These are phyloP conservation scores for Willowsia nigromaculata DNA, from an alignment of 2,888 invertebrate species.

Conservation along the genomic window DNA sequence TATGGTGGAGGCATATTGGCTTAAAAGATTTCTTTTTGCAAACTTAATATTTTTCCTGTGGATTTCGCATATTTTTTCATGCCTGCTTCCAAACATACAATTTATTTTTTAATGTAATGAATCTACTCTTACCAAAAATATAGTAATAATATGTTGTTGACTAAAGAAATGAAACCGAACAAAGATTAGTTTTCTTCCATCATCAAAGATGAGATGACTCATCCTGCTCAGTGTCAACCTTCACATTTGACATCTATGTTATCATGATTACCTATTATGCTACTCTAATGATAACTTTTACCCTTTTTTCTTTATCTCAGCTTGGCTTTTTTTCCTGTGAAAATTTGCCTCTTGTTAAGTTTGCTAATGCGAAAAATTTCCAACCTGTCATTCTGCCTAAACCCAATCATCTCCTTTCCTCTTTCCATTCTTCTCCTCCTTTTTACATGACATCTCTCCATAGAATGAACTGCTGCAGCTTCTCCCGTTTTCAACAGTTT, in stretches of 20 bases:
- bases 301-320: not conserved
- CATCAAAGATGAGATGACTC: no score
- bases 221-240: no score
- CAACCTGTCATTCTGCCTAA: slow-evolving; percentile 71
- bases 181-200: no score
- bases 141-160: no score
- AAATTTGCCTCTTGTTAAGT: not conserved
- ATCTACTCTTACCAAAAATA: no score
- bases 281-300: not conserved
- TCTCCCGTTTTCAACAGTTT: not conserved
- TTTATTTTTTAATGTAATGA: no score
- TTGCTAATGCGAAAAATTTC: slow-evolving; percentile 69
- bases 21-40: no score
- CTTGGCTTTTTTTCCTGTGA: not conserved
- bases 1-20: no score
- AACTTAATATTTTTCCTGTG: no score
- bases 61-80: no score
- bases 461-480: not conserved
- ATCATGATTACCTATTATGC: not conserved
- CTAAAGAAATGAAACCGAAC: no score
- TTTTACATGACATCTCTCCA: not conserved
- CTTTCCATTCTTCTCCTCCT: not conserved
- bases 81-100: no score
- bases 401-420: slow-evolving; percentile 67
- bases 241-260: not conserved